Conservation (phyloP, 2,113 vertebrate species). For the Enhydra lutris region DNA sequence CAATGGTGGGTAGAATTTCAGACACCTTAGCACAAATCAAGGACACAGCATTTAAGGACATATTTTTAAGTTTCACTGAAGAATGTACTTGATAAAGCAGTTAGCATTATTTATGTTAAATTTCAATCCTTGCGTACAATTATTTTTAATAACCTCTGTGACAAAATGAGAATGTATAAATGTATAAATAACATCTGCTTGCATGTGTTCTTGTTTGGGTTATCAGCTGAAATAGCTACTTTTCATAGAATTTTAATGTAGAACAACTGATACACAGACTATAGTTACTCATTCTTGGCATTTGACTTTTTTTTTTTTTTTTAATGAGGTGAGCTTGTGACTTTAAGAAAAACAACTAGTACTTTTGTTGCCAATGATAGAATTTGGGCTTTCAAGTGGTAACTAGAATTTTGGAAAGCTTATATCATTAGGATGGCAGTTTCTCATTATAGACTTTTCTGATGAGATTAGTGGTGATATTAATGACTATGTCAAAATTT, state of each 20-base stretch:
- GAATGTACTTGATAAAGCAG: not conserved
- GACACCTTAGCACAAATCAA: too few relatives aligned
- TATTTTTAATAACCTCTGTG: not conserved
- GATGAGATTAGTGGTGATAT: not conserved
- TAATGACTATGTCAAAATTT: not conserved
- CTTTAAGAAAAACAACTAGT: not conserved
- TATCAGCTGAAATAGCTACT: not conserved
- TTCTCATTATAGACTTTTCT: not conserved
- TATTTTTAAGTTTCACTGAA: not conserved
- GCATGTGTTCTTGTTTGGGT: not conserved
- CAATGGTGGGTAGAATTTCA: not conserved
- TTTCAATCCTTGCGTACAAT: not conserved
- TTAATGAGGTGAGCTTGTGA: not conserved
- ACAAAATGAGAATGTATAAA: not conserved
- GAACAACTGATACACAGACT: not conserved
- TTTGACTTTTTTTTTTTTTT: not conserved
- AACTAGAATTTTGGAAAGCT: not conserved
- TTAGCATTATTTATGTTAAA: not conserved
- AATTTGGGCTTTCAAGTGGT: not conserved
- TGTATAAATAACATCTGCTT: not conserved
- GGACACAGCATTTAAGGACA: too few relatives aligned
- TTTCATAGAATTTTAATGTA: not conserved
- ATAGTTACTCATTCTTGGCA: not conserved
- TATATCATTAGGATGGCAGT: not conserved
- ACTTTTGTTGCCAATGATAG: not conserved